These are phyloP conservation scores for Reticulitermes lucifugus DNA, from an alignment of 2,888 invertebrate genomes.

Conservation along the genomic window DNA sequence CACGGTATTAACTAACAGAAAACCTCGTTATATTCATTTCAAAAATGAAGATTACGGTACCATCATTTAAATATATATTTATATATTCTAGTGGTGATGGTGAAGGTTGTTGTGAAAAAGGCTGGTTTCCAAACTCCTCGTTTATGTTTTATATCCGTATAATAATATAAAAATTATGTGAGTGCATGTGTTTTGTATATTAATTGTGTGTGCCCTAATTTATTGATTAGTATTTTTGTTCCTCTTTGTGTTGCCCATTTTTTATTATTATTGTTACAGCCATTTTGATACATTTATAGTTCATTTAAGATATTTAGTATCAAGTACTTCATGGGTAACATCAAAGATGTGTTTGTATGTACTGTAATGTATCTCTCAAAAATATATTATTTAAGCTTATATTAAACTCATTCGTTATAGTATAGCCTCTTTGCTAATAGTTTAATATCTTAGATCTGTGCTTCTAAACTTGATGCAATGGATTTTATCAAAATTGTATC, in stretches of 20 bases:
- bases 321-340: slow-evolving; percentile 29
- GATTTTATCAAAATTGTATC: neutral
- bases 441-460: neutral
- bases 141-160: slow-evolving; percentile 28
- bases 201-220: slow-evolving; percentile 35
- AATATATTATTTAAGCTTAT: slow-evolving; percentile 20
- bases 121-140: slow-evolving; percentile 28
- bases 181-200: slow-evolving; percentile 26
- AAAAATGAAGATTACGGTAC: neutral
- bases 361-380: slow-evolving; percentile 42
- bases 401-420: neutral
- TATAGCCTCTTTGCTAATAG: neutral
- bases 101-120: slow-evolving; percentile 34
- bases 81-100: slow-evolving; percentile 44
- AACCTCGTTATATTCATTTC: slow-evolving; percentile 30
- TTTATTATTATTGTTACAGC: slow-evolving; percentile 17
- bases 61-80: slow-evolving; percentile 42
- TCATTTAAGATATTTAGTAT: slow-evolving; percentile 22
- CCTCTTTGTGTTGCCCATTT: slow-evolving; percentile 40
- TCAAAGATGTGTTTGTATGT: slow-evolving; percentile 32
- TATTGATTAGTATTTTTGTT: slow-evolving; percentile 36
- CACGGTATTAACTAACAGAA: slow-evolving; percentile 40
- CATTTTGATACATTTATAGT: slow-evolving; percentile 32
- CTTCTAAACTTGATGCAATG: neutral
- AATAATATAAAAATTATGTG: slow-evolving; percentile 38